phyloP scores from a whole-genome alignment of 1,140 invertebrate genomes.

The Calliopsis andreniformis region DNA sequence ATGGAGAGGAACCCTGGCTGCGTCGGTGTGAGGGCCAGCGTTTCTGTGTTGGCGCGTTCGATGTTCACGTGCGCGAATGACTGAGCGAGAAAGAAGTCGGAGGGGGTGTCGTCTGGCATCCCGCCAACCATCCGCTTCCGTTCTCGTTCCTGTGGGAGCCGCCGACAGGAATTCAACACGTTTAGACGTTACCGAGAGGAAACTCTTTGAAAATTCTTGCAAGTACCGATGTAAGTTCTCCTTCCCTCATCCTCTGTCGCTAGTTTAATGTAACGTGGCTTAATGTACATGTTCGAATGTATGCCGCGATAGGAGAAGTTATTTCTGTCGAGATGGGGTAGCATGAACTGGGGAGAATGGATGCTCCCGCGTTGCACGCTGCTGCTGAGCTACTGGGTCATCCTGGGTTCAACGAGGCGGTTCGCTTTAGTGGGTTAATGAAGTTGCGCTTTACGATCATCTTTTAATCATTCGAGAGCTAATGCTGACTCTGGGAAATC shows the following conservation, averaged over 20 bases:
- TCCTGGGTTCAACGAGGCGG: background rate
- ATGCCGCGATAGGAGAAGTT: background rate
- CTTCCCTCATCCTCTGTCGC: background rate
- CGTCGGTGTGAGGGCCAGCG: background rate
- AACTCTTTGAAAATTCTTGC: constrained; percentile 57
- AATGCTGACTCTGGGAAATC: background rate
- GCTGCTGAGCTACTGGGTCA: background rate
- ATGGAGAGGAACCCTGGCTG: constrained; percentile 53
- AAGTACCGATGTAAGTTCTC: constrained; percentile 35
- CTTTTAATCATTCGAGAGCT: background rate
- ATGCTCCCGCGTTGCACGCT: background rate
- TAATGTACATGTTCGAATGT: constrained; percentile 23
- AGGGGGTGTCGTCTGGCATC: constrained; percentile 57
- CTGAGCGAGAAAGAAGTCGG: constrained; percentile 55
- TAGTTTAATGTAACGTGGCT: constrained; percentile 37
- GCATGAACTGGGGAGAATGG: background rate
- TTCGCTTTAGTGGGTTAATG: background rate
- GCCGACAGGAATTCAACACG: constrained; percentile 64
- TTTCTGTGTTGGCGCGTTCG: background rate
- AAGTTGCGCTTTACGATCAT: background rate
- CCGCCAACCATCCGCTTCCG: constrained; percentile 61
- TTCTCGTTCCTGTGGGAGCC: constrained; percentile 59
- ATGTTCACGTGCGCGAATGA: constrained; percentile 34
- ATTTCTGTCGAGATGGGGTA: background rate
- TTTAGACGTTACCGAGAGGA: constrained; percentile 50